Percentiles rank a stretch among this genome's conserved stretches.
These are phyloP conservation scores for Ormyrus rosae DNA, from an alignment of 2,888 invertebrate species.

Conservation along the genomic window DNA sequence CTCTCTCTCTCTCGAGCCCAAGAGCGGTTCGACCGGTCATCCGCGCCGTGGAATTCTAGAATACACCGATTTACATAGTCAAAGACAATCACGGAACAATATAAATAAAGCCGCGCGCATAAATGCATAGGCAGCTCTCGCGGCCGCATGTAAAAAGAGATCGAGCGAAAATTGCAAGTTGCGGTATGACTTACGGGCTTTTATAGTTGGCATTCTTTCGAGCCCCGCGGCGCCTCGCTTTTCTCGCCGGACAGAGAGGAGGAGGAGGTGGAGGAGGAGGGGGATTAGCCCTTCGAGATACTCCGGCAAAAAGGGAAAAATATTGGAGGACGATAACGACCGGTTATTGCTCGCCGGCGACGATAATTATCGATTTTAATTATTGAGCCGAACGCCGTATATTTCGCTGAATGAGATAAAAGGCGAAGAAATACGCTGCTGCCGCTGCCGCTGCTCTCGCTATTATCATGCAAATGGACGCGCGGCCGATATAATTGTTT, in stretches of 20 bases:
- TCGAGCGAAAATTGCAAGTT: conserved; percentile 22
- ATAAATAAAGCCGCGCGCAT: background rate
- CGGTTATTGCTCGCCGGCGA: conserved; percentile 68
- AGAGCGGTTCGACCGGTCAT: no score
- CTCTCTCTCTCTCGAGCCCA: no score
- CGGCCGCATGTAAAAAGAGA: background rate
- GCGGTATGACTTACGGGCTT: conserved; percentile 8
- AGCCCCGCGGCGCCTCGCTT: conserved; percentile 25
- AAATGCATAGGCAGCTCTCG: background rate
- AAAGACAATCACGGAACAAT: no score
- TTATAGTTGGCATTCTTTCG: conserved; percentile 10
- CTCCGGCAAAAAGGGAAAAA: conserved; percentile 48
- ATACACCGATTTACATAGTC: background rate
- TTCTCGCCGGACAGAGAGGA: conserved; percentile 4
- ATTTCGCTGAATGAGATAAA: conserved; percentile 54
- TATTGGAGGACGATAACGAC: conserved; percentile 70
- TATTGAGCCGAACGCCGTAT: conserved; percentile 64
- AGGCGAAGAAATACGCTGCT: conserved; percentile 34
- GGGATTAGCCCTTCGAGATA: conserved; percentile 14
- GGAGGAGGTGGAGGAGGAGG: background rate
- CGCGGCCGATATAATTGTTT: conserved; percentile 46
- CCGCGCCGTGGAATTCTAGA: no score
- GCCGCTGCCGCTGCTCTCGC: background rate
- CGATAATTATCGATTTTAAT: conserved; percentile 74
- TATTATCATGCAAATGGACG: conserved; percentile 54